These are phyloP conservation scores for Apis florea DNA, from an alignment of 1,140 invertebrate genomes.

Conservation along the genomic window DNA sequence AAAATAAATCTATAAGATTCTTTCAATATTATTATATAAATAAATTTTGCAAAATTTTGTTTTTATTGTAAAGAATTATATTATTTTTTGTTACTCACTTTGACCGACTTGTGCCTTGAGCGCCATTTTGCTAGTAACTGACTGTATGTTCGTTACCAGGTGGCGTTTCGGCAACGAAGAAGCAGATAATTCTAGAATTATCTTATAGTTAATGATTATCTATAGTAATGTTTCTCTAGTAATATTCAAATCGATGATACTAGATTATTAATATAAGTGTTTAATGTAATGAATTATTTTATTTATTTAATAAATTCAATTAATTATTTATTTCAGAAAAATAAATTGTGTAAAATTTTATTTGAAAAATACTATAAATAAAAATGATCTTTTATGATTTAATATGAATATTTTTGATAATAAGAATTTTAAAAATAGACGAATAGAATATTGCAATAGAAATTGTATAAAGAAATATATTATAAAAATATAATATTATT, in stretches of 20 bases:
- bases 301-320: no score
- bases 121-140: slow-evolving; percentile 81
- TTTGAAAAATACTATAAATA: neutral
- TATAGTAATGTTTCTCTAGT: neutral
- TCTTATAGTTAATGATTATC: slow-evolving; percentile 26
- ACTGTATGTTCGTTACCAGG: slow-evolving; percentile 47
- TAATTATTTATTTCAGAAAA: neutral
- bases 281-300: neutral
- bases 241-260: slow-evolving; percentile 36
- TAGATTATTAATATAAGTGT: neutral
- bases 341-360: neutral
- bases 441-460: neutral
- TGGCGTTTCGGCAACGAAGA: slow-evolving; percentile 37
- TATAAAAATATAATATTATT: neutral
- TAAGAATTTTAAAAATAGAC: neutral
- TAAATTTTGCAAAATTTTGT: neutral
- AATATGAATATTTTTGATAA: neutral
- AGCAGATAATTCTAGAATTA: slow-evolving; percentile 38
- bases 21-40: neutral
- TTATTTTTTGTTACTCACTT: slow-evolving; percentile 79
- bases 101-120: slow-evolving; percentile 82
- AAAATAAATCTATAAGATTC: neutral
- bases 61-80: slow-evolving; percentile 64
- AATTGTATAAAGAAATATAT: neutral
- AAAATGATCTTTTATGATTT: neutral